phyloP scores from a whole-genome alignment of 2,113 vertebrate genomes.

The Dipodomys ordii region DNA sequence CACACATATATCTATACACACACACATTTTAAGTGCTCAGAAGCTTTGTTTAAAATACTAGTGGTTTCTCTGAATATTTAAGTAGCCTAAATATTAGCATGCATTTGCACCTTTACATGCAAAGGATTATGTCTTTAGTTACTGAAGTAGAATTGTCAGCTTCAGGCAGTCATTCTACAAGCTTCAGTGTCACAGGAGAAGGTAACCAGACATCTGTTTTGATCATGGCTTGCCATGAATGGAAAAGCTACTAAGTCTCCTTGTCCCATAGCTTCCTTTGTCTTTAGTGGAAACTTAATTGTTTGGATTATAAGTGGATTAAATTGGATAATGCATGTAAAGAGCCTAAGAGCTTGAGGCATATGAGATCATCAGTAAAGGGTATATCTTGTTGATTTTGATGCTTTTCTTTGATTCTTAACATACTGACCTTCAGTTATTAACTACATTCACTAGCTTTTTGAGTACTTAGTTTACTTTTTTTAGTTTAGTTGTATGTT shows the following conservation, averaged over 20 bases:
- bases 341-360: not conserved
- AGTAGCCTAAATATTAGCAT: not conserved
- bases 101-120: not conserved
- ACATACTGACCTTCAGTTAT: constrained; percentile 31
- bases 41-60: no score
- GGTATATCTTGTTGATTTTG: not conserved
- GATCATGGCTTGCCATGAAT: not conserved
- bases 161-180: not conserved
- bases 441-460: not conserved
- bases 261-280: constrained; percentile 14
- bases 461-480: constrained; percentile 32
- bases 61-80: constrained; percentile 26
- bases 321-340: constrained; percentile 12
- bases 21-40: not conserved
- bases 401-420: not conserved
- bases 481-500: not conserved
- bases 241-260: constrained; percentile 6
- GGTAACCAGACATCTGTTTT: not conserved
- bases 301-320: constrained; percentile 18
- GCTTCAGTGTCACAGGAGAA: not conserved
- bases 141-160: not conserved
- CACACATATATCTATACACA: no score
- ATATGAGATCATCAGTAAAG: not conserved
- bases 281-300: constrained; percentile 21
- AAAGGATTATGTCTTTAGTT: not conserved